These are phyloP conservation scores for Nymphalis urticae DNA, from an alignment of 2,888 invertebrate genomes.

Conservation along the genomic window DNA sequence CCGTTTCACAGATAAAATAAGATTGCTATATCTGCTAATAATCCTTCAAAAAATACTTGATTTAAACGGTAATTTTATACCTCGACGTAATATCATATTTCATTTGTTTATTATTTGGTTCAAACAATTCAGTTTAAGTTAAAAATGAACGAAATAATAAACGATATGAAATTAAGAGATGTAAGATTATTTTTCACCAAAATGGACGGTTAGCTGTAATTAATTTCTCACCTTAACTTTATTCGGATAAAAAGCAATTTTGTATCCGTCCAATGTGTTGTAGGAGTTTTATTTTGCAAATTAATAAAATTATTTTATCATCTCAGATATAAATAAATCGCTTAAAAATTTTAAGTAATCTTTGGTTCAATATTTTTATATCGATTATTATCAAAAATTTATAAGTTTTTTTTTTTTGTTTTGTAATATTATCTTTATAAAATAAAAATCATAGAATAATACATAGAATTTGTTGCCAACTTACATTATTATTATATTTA, in stretches of 20 bases:
- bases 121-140: no score
- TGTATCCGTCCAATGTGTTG: constrained; percentile 53
- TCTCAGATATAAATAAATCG: not conserved
- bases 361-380: not conserved
- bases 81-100: no score
- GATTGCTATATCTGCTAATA: not conserved
- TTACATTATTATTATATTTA: constrained; percentile 8
- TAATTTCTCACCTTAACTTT: not conserved
- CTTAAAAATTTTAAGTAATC: no score
- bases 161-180: no score
- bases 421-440: not conserved
- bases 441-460: not conserved
- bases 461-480: constrained; percentile 17
- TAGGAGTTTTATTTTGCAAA: constrained; percentile 13
- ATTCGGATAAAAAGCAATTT: constrained; percentile 44
- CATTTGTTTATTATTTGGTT: no score
- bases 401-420: not conserved
- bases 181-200: no score
- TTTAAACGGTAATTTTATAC: no score
- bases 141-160: no score
- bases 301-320: not conserved
- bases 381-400: not conserved
- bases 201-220: not conserved
- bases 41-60: no score
- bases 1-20: constrained; percentile 11